phyloP scores from a whole-genome alignment of 2,888 invertebrate genomes.

The Osmoderma eremita region DNA sequence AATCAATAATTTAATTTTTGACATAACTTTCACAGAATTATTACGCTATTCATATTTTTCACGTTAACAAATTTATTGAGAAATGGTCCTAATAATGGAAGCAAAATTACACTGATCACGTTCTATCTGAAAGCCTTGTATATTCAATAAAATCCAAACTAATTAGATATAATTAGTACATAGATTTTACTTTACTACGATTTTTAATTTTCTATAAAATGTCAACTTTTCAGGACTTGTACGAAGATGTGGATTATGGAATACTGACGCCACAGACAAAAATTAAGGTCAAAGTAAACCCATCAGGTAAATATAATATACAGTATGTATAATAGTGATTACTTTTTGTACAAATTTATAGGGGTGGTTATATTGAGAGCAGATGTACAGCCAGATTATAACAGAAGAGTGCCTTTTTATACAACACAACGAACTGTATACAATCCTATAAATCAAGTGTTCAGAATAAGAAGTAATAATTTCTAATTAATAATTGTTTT shows the following conservation, averaged over 20 bases:
- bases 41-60: no score
- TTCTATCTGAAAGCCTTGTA: no score
- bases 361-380: conserved; percentile 85
- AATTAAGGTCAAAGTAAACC: conserved; percentile 93
- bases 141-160: no score
- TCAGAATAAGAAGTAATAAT: conserved; percentile 64
- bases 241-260: conserved; percentile 90
- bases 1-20: no score
- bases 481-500: conserved; percentile 51
- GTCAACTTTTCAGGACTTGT: conserved; percentile 75
- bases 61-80: no score
- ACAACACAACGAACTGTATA: conserved; percentile 62
- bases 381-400: conserved; percentile 74
- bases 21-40: no score
- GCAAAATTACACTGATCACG: no score
- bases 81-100: no score
- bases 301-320: conserved; percentile 73
- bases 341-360: conserved; percentile 52
- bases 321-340: neutral
- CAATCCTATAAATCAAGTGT: conserved; percentile 68
- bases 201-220: conserved; percentile 33
- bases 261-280: conserved; percentile 85
- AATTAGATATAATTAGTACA: no score
- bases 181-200: no score
- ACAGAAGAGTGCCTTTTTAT: conserved; percentile 57